Base-by-base conservation (phyloP, 2,797 vertebrate species). In the Anguilla megastoma region DNA sequence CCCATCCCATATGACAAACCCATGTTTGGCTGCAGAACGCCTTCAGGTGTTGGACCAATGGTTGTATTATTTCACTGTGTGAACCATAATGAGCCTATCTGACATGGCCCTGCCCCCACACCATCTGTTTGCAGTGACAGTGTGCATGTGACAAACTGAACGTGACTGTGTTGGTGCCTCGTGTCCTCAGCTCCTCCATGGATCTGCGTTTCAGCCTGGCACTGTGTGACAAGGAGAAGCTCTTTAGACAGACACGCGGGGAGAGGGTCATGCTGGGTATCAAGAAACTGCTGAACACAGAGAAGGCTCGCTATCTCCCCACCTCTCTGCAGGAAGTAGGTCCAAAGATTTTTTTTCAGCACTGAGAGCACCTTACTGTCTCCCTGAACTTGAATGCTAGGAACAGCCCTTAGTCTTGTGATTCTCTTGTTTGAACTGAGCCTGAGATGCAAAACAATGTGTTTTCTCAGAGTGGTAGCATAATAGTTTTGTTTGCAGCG, bases 201-300 rank as follows among this genome's bases (percentile, higher is more conserved):
- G 99, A 99, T 90, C 95, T 99, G 82, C 96, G 98, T 27, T 99
- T 99, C 92, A 99, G 97, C 90, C 96, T 98, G 95, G 97, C 97
- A 2, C 92, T 99, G 66, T 99, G 99, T 63, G 97, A 98, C 5
- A 96, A 98, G 91, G 99, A 99, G 94, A 99, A 98, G 91, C 85
- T 89, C 27, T 99, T 97, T 92, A 95, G 98, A 80, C 96, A 98
- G 12, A 96, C 94, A 36, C 95, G 98, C 16, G 95, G 95, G 27
- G 97, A 97, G 14, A 94, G 93, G 83, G 97, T 98, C 89, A 96
- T 97, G 94, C 95, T 96, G 41, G 97, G 95, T 87, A 98, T 99
- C 92, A 98, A 95, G 92, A 96, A 97, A n/a, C 96, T 99, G 8
- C 94, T 99, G 0, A 94, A 97, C 89, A 96, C 96, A 90, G 95